Evolutionary conservation across 2,888 invertebrate species (phyloP).

Genomic region (Mechanitis mazaeus): DNA sequence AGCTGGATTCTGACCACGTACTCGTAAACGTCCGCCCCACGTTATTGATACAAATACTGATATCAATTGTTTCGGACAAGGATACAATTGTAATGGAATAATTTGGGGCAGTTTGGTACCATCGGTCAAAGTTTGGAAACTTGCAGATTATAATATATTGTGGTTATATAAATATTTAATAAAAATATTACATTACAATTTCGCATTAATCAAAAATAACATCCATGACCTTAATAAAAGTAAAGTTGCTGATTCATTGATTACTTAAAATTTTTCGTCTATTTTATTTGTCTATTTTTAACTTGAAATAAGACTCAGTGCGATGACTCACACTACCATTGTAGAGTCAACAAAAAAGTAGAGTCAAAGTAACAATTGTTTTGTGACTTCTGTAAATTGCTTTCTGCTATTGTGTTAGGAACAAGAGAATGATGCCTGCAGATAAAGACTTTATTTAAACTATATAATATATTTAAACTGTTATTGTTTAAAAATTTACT

Average conservation of each 20-base stretch:
- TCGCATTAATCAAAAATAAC: slow-evolving; percentile 8
- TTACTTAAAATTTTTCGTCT: slow-evolving; percentile 16
- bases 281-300: slow-evolving; percentile 15
- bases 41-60: slow-evolving; percentile 77
- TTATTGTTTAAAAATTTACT: background rate
- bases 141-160: no score
- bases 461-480: background rate
- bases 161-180: no score
- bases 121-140: slow-evolving; percentile 15
- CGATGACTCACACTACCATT: slow-evolving; percentile 9
- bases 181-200: no score
- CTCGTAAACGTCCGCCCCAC: slow-evolving; percentile 70
- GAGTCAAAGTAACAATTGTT: slow-evolving; percentile 10
- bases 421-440: background rate
- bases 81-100: slow-evolving; percentile 58
- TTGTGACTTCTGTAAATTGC: slow-evolving; percentile 2
- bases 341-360: background rate
- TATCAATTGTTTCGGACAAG: slow-evolving; percentile 75
- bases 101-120: slow-evolving; percentile 12
- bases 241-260: slow-evolving; percentile 17
- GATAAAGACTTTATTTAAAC: background rate
- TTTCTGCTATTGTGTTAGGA: slow-evolving; percentile 3
- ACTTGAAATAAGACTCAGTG: slow-evolving; percentile 7
- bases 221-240: background rate
- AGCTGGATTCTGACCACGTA: slow-evolving; percentile 66